These are phyloP conservation scores for Rattus rattus DNA, from an alignment of 2,113 vertebrate genomes.

Conservation along the genomic window DNA sequence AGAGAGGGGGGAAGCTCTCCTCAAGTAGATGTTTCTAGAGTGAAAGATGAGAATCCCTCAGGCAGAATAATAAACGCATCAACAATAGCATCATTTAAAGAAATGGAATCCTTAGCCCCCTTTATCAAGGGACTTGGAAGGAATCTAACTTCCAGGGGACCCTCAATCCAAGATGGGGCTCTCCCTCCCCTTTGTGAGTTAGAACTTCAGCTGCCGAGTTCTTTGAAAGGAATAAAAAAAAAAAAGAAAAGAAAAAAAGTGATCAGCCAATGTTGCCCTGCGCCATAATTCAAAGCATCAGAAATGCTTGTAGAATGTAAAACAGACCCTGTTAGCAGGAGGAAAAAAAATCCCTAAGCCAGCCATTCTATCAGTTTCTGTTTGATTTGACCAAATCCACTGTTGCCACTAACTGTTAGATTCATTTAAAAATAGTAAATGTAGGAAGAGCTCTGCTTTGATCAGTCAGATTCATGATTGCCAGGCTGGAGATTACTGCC, in stretches of 20 bases:
- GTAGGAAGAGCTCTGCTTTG: slow-evolving; percentile 38
- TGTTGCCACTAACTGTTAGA: slow-evolving; percentile 20
- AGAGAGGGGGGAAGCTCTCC: not conserved
- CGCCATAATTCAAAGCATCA: slow-evolving; percentile 12
- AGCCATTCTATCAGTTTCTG: not conserved
- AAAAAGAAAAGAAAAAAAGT: slow-evolving; percentile 21
- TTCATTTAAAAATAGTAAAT: slow-evolving; percentile 33
- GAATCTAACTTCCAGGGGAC: not conserved
- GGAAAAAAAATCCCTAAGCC: not conserved
- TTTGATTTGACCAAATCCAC: slow-evolving; percentile 43
- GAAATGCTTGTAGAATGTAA: not conserved
- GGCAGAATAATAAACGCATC: slow-evolving; percentile 27
- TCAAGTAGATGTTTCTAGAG: slow-evolving; percentile 33
- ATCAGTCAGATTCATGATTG: not conserved
- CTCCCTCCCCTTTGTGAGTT: not conserved
- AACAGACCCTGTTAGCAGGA: not conserved
- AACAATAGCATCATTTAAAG: slow-evolving; percentile 43
- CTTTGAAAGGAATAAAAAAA: slow-evolving; percentile 43
- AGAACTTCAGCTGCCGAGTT: slow-evolving; percentile 20
- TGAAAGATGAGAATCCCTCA: slow-evolving; percentile 49
- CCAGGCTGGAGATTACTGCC: not conserved
- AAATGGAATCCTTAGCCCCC: not conserved
- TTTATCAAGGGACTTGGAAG: not conserved
- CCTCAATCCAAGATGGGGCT: not conserved
- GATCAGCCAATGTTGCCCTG: not conserved